Percentiles rank a stretch among this genome's conserved stretches.
These are phyloP conservation scores for Rhinatrema bivittatum DNA, from an alignment of 2,797 vertebrate genomes.

Conservation along the genomic window DNA sequence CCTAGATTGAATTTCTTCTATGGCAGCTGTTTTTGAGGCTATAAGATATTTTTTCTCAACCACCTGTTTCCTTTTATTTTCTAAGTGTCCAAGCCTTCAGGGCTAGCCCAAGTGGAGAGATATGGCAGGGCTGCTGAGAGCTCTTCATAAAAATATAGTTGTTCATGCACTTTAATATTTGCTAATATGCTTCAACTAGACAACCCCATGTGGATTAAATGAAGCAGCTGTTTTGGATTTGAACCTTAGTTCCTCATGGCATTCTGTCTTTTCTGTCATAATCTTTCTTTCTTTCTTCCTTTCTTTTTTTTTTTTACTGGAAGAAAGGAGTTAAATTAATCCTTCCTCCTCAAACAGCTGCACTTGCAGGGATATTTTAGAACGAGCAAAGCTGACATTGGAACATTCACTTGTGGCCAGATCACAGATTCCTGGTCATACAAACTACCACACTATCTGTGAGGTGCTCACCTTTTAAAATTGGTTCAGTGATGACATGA, in stretches of 20 bases:
- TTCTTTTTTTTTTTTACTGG: conserved; percentile 52
- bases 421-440: too few species aligned
- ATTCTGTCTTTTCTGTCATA: conserved; percentile 57
- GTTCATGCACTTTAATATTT: conserved; percentile 37
- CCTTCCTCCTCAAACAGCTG: conserved; percentile 60
- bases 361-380: conserved; percentile 35
- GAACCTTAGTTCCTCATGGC: conserved; percentile 42
- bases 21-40: conserved; percentile 62
- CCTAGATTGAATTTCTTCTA: conserved; percentile 70
- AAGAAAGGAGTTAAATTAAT: conserved; percentile 59
- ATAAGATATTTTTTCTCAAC: conserved; percentile 44
- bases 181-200: conserved; percentile 43
- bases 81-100: conserved; percentile 23
- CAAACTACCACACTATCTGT: too few species aligned
- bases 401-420: conserved; percentile 44
- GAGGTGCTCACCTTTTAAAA: too few species aligned
- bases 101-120: conserved; percentile 32
- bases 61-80: conserved; percentile 61
- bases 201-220: conserved; percentile 30
- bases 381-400: conserved; percentile 29
- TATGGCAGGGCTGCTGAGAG: conserved; percentile 40
- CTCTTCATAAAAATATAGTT: conserved; percentile 32
- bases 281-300: conserved; percentile 53
- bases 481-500: too few species aligned
- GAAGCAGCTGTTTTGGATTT: conserved; percentile 52